Percentiles rank a stretch among this genome's conserved stretches.
These are phyloP conservation scores for Cynopterus sphinx DNA, from an alignment of 2,797 vertebrate species.

Conservation along the genomic window DNA sequence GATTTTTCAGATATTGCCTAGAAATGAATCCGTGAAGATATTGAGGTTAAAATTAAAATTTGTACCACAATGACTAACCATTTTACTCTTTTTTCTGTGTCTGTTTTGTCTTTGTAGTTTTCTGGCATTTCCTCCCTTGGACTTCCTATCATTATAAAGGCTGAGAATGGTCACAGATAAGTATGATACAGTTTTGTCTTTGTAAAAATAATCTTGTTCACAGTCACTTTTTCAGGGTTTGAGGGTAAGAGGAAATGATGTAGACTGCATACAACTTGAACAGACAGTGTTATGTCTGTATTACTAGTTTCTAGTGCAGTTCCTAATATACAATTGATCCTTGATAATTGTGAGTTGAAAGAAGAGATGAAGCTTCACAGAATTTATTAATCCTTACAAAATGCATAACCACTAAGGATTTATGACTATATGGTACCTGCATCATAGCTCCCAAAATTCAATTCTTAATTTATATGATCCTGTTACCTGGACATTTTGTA, in stretches of 20 bases:
- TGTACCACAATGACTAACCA: background rate
- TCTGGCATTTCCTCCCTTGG: background rate
- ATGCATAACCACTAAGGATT: background rate
- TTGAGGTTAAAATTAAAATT: background rate
- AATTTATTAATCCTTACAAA: background rate
- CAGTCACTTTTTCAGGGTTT: background rate
- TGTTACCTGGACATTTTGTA: background rate
- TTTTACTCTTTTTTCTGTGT: background rate
- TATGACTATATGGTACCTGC: background rate
- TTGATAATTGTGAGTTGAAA: background rate
- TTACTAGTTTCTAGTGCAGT: background rate
- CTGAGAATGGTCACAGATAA: constrained; percentile 10
- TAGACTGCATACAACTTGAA: background rate
- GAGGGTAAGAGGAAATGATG: constrained; percentile 11
- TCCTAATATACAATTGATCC: background rate
- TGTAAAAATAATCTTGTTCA: constrained; percentile 15
- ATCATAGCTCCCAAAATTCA: background rate
- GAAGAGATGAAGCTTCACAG: constrained; percentile 8
- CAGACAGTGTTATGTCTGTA: background rate
- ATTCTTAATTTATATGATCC: background rate
- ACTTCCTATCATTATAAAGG: constrained; percentile 46
- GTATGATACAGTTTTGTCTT: constrained; percentile 39
- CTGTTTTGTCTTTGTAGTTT: constrained; percentile 41
- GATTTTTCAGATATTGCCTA: background rate
- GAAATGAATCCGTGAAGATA: background rate